A percentile compares a stretch with the other conserved stretches of the same genome.
Conservation (phyloP, 2,113 vertebrate genomes). For the Bubalus kerabau region DNA sequence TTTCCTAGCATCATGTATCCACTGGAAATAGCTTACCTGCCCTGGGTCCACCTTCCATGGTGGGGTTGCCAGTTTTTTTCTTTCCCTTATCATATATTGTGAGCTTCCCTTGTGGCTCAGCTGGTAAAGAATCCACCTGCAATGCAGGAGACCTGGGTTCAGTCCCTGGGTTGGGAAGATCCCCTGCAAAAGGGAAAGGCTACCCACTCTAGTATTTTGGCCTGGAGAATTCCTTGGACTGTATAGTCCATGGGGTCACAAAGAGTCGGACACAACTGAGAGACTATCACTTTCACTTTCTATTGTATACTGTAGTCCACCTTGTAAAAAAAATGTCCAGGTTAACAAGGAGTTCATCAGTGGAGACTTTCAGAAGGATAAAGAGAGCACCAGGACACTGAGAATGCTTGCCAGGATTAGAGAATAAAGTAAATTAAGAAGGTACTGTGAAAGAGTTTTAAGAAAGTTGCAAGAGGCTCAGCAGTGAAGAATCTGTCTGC, state of each 20-base stretch:
- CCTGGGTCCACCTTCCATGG: neutral
- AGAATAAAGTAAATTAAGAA: neutral
- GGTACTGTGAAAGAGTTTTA: neutral
- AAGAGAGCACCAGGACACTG: neutral
- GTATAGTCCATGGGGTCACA: neutral
- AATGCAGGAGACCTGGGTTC: neutral
- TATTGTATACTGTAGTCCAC: neutral
- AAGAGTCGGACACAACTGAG: accelerated
- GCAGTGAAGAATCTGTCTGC: neutral
- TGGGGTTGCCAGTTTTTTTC: neutral
- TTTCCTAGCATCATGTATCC: neutral
- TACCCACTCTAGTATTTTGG: neutral
- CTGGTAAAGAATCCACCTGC: neutral
- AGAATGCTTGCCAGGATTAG: neutral
- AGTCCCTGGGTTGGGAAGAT: neutral
- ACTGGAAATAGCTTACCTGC: neutral
- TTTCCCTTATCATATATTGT: neutral
- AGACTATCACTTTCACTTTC: neutral
- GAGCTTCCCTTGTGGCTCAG: neutral
- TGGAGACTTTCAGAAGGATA: neutral
- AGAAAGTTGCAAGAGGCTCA: neutral
- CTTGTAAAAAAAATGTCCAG: neutral
- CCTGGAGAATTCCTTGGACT: neutral
- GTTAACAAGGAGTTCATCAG: neutral
- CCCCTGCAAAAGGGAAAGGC: neutral